Percentiles rank a stretch among this genome's conserved stretches.
These are phyloP conservation scores for Mus minutoides DNA, from an alignment of 2,797 vertebrate genomes.

Conservation along the genomic window DNA sequence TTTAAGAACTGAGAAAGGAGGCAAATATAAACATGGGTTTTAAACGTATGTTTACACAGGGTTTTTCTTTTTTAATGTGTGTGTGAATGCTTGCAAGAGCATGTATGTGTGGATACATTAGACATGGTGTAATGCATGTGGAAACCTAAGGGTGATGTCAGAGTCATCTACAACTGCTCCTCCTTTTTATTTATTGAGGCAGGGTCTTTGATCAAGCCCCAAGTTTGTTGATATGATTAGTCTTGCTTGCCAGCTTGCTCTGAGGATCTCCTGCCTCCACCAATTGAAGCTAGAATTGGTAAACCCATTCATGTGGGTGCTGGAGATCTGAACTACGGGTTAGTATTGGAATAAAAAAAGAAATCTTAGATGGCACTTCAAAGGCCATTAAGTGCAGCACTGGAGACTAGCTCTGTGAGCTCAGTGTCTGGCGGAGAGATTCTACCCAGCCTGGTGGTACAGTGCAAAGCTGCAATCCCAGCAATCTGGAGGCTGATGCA, in stretches of 20 bases:
- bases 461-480: not conserved
- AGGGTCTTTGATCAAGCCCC: not conserved
- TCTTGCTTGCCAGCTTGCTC: not conserved
- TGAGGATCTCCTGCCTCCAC: not conserved
- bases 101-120: not conserved
- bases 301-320: not conserved
- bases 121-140: not conserved
- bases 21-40: not conserved
- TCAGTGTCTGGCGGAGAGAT: constrained; percentile 34
- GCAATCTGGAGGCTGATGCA: not conserved
- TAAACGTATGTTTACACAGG: not conserved
- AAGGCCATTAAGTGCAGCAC: constrained; percentile 14
- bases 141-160: not conserved
- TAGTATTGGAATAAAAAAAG: not conserved
- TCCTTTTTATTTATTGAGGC: not conserved
- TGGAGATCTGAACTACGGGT: not conserved
- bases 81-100: not conserved
- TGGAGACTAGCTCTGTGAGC: not conserved
- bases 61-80: not conserved
- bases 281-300: not conserved
- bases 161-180: not conserved
- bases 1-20: not conserved
- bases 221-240: not conserved
- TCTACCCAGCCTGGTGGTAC: not conserved
- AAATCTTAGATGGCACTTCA: constrained; percentile 7